Percentiles rank a stretch among this genome's conserved stretches.
phyloP scores from a whole-genome alignment of 2,797 vertebrate genomes.

The Sylvilagus floridanus region DNA sequence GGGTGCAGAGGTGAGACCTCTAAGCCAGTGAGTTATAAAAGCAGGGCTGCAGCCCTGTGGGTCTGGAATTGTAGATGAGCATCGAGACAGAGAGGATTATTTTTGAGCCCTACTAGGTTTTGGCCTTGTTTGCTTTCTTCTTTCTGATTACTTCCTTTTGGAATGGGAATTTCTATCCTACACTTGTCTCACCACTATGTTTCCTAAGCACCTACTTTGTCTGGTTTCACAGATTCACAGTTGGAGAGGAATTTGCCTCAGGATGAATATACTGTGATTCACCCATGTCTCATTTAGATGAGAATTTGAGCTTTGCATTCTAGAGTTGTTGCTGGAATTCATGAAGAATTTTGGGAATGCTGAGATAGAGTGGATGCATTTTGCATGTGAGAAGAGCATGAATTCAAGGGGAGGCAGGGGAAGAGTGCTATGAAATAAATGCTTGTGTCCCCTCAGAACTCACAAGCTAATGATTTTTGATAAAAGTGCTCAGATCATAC shows the following conservation, averaged over 20 bases:
- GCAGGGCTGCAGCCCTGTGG: neutral
- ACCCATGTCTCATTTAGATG: neutral
- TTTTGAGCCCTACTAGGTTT: neutral
- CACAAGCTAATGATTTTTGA: neutral
- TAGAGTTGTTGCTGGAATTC: neutral
- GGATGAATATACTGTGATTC: neutral
- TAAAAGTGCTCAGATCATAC: no score
- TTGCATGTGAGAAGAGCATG: neutral
- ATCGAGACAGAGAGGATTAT: neutral
- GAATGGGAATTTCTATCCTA: neutral
- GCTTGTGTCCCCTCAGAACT: neutral
- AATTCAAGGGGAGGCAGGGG: neutral
- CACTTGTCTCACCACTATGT: neutral
- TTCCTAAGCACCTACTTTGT: neutral
- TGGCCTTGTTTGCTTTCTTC: neutral
- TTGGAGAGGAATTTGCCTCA: neutral
- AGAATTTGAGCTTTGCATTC: neutral
- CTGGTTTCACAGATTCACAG: neutral
- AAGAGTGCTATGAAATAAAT: neutral
- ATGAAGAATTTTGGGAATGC: neutral
- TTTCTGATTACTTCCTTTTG: neutral
- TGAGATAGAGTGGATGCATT: neutral
- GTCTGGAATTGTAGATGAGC: neutral
- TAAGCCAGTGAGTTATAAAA: neutral
- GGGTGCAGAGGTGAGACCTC: neutral